These are phyloP conservation scores for Girardia tigrina DNA, from an alignment of 2,888 invertebrate species.

Conservation along the genomic window DNA sequence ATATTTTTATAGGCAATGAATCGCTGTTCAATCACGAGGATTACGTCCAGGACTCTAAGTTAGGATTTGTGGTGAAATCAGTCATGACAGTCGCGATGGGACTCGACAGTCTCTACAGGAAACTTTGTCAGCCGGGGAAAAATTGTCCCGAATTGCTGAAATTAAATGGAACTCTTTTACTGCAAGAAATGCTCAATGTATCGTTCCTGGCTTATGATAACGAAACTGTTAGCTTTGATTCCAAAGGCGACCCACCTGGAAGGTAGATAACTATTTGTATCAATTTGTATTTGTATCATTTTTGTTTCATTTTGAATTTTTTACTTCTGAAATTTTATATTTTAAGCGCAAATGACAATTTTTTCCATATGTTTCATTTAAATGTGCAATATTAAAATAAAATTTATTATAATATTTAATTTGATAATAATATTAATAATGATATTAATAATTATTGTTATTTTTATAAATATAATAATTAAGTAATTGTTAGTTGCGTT, in stretches of 20 bases:
- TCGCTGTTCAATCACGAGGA: constrained; percentile 50
- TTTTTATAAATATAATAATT: too few relatives aligned
- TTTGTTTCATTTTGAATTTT: too few relatives aligned
- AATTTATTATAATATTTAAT: too few relatives aligned
- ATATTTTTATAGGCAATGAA: constrained; percentile 58
- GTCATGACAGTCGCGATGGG: constrained; percentile 64
- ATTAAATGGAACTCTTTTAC: constrained; percentile 59
- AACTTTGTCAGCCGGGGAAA: constrained; percentile 46
- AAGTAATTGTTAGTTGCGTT: too few relatives aligned
- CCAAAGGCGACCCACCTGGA: constrained; percentile 64
- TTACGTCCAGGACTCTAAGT: constrained; percentile 63
- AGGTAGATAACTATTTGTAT: too few relatives aligned
- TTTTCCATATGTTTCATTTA: too few relatives aligned
- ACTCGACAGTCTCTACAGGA: constrained; percentile 57
- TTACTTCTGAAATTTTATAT: too few relatives aligned
- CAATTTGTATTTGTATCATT: too few relatives aligned
- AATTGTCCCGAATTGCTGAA: constrained; percentile 60
- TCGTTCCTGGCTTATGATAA: constrained; percentile 57
- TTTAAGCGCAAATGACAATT: too few relatives aligned
- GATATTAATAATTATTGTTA: too few relatives aligned
- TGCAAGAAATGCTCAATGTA: constrained; percentile 61
- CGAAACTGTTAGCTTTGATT: constrained; percentile 61
- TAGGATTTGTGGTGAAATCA: constrained; percentile 66
- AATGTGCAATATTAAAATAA: too few relatives aligned
- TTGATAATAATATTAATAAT: too few relatives aligned